Evolutionary conservation across 1,140 invertebrate genomes (phyloP).

Genomic region (Meloidogyne floridensis): DNA sequence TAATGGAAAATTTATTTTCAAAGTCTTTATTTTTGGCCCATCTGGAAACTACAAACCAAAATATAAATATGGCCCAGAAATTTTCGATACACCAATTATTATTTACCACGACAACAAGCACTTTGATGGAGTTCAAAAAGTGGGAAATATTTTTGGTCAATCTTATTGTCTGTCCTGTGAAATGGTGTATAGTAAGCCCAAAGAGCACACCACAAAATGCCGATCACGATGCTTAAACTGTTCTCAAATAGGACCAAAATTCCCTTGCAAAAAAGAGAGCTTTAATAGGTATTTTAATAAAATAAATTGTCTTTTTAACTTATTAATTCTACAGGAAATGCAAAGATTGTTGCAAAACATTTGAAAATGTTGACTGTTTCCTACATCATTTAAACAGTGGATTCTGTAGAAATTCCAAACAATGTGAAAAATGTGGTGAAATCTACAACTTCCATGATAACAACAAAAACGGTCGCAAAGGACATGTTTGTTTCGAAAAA

Average conservation of each 20-base stretch:
- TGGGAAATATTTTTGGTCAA: too few species aligned
- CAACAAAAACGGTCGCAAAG: background rate
- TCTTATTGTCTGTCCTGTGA: too few species aligned
- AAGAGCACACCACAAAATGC: too few species aligned
- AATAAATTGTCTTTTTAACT: too few species aligned
- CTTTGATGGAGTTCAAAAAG: background rate
- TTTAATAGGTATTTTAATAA: too few species aligned
- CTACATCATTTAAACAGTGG: too few species aligned
- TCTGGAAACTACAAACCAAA: background rate
- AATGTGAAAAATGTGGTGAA: background rate
- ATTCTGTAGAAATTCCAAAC: too few species aligned
- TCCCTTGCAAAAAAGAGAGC: background rate
- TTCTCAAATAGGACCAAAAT: background rate
- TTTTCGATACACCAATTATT: background rate
- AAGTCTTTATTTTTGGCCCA: conserved; percentile 12
- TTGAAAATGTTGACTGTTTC: too few species aligned
- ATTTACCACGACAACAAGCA: conserved; percentile 1
- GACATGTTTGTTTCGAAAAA: background rate
- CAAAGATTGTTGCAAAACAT: background rate
- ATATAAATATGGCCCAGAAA: conserved; percentile 17
- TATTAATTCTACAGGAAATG: background rate
- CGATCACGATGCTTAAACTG: background rate
- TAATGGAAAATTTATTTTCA: background rate
- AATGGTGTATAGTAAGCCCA: background rate
- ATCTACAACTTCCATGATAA: background rate